A percentile compares a stretch with the other conserved stretches of the same genome.
Evolutionary conservation across 2,888 invertebrate species (phyloP).

Genomic region (Maniola hyperantus): DNA sequence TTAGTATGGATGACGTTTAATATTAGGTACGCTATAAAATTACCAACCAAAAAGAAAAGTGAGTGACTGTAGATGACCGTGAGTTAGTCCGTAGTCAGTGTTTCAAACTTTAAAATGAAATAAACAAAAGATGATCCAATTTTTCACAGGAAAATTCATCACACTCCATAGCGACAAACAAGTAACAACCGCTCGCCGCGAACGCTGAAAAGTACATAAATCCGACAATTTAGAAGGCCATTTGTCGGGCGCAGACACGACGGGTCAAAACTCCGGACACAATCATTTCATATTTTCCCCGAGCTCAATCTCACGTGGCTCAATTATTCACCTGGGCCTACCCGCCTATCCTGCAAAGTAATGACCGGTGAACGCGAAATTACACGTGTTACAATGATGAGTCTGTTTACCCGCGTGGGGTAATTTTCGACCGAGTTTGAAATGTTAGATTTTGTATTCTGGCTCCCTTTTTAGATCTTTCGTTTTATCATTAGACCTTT

Average conservation of each 20-base stretch:
- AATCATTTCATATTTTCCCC: constrained; percentile 76
- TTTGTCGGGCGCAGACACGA: constrained; percentile 49
- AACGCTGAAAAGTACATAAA: constrained; percentile 40
- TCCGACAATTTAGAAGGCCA: constrained; percentile 48
- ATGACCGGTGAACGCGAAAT: constrained; percentile 74
- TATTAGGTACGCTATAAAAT: background rate
- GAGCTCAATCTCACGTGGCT: constrained; percentile 66
- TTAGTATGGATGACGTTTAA: too few species aligned
- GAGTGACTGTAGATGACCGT: background rate
- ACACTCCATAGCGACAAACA: constrained; percentile 34
- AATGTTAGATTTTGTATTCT: constrained; percentile 64
- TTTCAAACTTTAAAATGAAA: background rate
- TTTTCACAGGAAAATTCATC: constrained; percentile 7
- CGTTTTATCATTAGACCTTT: background rate
- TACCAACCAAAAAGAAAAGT: too few species aligned
- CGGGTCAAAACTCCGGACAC: constrained; percentile 57
- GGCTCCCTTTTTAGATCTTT: constrained; percentile 1
- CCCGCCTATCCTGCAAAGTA: constrained; percentile 64
- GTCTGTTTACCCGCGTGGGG: constrained; percentile 66
- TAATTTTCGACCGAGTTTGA: constrained; percentile 60
- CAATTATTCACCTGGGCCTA: constrained; percentile 72
- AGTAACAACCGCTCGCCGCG: constrained; percentile 32
- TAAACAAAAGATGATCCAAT: background rate
- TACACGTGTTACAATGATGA: constrained; percentile 78
- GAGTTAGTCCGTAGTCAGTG: background rate